A percentile compares a stretch with the other conserved stretches of the same genome.
These are phyloP conservation scores for Drymonia ruficornis DNA, from an alignment of 2,888 invertebrate genomes.

Conservation along the genomic window DNA sequence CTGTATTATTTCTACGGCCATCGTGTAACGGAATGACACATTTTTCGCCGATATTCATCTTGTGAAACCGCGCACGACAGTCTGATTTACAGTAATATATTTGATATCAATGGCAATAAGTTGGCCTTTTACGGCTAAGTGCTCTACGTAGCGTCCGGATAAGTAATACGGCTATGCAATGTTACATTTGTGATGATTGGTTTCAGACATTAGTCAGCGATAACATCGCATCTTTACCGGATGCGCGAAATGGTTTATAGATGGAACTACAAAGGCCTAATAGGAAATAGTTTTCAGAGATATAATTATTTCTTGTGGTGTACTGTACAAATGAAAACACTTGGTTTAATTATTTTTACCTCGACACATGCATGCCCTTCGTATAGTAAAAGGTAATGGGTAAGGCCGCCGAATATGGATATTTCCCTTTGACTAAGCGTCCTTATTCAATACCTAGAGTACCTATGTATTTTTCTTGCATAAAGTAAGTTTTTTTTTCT, in stretches of 20 bases:
- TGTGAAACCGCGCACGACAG: conserved; percentile 65
- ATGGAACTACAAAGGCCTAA: conserved; percentile 7
- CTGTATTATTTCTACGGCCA: conserved; percentile 63
- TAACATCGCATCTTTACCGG: conserved; percentile 36
- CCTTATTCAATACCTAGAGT: no score
- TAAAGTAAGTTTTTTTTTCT: no score
- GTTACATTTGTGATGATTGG: conserved; percentile 44
- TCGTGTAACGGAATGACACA: conserved; percentile 74
- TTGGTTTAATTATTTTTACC: no score
- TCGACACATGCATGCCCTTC: no score
- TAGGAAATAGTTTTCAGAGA: neutral
- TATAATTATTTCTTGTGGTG: no score
- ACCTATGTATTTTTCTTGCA: no score
- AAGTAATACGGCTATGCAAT: conserved; percentile 33
- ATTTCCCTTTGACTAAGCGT: no score
- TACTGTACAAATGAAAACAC: no score
- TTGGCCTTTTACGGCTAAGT: conserved; percentile 54
- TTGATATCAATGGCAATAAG: conserved; percentile 62
- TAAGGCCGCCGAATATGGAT: no score
- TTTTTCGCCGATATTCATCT: conserved; percentile 75
- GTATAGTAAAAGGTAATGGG: no score
- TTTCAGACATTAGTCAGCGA: conserved; percentile 40
- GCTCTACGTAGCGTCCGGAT: conserved; percentile 33
- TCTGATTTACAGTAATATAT: conserved; percentile 68
- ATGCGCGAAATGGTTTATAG: conserved; percentile 29